Conservation (phyloP, 2,797 vertebrate species). For the Acanthornis magna region DNA sequence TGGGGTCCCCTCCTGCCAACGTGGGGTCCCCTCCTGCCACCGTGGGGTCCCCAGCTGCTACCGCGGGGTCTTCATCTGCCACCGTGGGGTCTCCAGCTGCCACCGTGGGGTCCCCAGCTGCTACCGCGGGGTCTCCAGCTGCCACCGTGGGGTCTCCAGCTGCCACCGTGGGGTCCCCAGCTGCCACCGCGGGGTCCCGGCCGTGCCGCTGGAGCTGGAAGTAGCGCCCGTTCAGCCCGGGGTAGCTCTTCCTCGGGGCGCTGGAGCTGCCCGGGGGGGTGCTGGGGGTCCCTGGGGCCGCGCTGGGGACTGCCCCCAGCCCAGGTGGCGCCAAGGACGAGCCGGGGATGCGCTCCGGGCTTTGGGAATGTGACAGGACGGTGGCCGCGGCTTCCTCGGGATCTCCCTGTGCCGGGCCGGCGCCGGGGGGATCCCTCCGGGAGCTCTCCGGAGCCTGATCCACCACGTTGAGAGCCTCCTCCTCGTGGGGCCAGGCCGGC, state of each 20-base stretch:
- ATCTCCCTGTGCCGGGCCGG: neutral
- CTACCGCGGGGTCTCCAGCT: neutral
- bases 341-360: accelerated
- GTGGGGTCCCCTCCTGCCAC: neutral
- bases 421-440: neutral
- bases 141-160: neutral
- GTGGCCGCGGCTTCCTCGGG: accelerated
- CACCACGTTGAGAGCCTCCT: constrained; percentile 19
- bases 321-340: accelerated
- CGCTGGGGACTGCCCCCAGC: neutral
- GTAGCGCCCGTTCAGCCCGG: constrained; percentile 66
- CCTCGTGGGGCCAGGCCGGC: neutral
- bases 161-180: neutral
- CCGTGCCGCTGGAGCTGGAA: constrained; percentile 57
- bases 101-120: neutral
- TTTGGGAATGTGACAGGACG: neutral
- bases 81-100: neutral
- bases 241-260: neutral
- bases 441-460: neutral
- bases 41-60: neutral
- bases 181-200: neutral
- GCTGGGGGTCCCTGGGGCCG: neutral
- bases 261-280: accelerated
- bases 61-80: neutral
- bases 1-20: too few relatives aligned